A percentile compares a stretch with the other conserved stretches of the same genome.
Conservation (phyloP, 2,113 vertebrate genomes). For the Eleginops maclovinus region DNA sequence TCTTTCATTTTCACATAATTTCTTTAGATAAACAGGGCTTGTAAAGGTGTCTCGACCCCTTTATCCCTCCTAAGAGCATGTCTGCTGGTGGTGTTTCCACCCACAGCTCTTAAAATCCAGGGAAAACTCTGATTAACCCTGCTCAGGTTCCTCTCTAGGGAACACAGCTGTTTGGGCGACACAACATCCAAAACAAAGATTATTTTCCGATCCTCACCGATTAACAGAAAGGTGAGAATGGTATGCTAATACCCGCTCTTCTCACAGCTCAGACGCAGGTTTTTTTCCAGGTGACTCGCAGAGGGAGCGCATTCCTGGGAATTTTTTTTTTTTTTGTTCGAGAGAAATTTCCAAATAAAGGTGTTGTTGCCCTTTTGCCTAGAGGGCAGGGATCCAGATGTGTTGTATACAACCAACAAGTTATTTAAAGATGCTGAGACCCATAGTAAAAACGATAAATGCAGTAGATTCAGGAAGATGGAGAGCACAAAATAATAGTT, state of each 20-base stretch:
- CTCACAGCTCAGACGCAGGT: background rate
- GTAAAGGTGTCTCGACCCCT: background rate
- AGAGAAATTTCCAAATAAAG: background rate
- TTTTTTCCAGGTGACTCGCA: constrained; percentile 15
- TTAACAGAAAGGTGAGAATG: constrained; percentile 29
- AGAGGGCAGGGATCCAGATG: background rate
- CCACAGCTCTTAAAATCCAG: constrained; percentile 21
- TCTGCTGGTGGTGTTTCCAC: constrained; percentile 11
- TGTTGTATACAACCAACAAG: background rate
- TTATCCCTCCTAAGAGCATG: background rate
- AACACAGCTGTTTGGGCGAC: constrained; percentile 45
- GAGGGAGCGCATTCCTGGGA: background rate
- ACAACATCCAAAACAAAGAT: constrained; percentile 54
- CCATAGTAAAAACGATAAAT: background rate
- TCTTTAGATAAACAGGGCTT: background rate
- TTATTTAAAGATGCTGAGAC: background rate
- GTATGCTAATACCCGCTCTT: background rate
- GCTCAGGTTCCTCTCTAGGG: constrained; percentile 20
- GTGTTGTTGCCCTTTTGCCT: background rate
- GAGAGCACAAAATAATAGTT: background rate
- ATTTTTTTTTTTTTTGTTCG: background rate
- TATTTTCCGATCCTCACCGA: constrained; percentile 36
- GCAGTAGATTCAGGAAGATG: background rate
- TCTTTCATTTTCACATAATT: background rate
- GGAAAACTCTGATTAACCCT: constrained; percentile 11